Evolutionary conservation across 2,113 vertebrate genomes (phyloP).

Genomic region (Nesogale talazaci): DNA sequence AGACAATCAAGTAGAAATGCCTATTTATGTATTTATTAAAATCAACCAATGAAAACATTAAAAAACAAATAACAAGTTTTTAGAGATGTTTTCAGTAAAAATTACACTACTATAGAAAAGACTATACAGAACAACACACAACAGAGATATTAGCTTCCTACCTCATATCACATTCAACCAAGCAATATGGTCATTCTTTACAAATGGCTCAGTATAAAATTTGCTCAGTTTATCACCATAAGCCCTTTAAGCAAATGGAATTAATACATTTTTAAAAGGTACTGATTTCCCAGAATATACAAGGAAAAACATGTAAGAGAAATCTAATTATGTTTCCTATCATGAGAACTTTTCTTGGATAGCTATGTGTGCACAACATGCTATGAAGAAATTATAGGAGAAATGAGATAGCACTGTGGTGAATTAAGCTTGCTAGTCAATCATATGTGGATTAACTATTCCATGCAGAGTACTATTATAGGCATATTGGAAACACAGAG

Average conservation of each 20-base stretch:
- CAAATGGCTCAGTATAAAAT: neutral
- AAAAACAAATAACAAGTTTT: neutral
- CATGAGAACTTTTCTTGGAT: neutral
- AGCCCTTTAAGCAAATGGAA: neutral
- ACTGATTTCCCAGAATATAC: neutral
- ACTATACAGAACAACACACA: neutral
- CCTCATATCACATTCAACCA: neutral
- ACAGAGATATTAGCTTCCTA: neutral
- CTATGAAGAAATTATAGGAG: neutral
- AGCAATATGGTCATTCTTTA: neutral
- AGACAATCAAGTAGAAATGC: neutral
- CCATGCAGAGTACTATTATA: neutral
- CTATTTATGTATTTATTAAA: neutral
- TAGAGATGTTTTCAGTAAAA: neutral
- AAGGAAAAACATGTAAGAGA: neutral
- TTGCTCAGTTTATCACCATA: constrained; percentile 4
- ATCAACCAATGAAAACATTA: neutral
- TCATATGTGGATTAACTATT: too few species aligned
- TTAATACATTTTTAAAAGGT: neutral
- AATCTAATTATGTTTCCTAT: neutral
- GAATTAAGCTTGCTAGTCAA: too few species aligned
- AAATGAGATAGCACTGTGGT: neutral
- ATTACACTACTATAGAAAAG: neutral
- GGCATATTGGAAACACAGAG: neutral
- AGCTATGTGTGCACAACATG: neutral